Evolutionary conservation across 2,888 invertebrate genomes (phyloP).

Genomic region (Caenorhabditis plicata): DNA sequence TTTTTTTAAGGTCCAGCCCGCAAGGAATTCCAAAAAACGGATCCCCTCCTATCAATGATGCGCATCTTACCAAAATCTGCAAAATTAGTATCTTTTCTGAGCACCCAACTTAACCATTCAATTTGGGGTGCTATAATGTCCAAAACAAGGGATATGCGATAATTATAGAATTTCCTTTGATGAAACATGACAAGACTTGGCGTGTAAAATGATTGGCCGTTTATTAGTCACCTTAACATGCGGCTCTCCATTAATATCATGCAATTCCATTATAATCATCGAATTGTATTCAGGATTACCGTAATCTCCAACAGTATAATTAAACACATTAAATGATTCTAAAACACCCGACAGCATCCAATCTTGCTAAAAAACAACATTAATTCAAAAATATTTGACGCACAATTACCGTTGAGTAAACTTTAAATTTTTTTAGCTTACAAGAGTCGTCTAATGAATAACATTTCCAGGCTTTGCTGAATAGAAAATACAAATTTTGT

Average conservation of each 20-base stretch:
- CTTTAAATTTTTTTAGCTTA: neutral
- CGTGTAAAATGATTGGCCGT: neutral
- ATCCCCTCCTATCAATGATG: too few species aligned
- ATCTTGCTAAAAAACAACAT: conserved; percentile 19
- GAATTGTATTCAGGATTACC: conserved; percentile 25
- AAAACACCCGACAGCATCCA: conserved; percentile 28
- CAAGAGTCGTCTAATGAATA: neutral
- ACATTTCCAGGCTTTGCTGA: neutral
- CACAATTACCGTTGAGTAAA: neutral
- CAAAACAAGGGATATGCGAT: too few species aligned
- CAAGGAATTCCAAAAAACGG: too few species aligned
- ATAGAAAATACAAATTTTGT: neutral
- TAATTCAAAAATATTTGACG: neutral
- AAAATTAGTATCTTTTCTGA: too few species aligned
- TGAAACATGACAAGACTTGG: too few species aligned
- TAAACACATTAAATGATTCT: conserved; percentile 12
- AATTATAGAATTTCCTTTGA: too few species aligned
- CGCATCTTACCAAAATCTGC: too few species aligned
- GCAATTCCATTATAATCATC: conserved; percentile 25
- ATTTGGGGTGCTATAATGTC: too few species aligned
- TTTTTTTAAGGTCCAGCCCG: too few species aligned
- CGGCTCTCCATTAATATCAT: neutral
- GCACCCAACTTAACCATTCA: too few species aligned
- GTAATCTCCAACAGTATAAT: conserved; percentile 5
- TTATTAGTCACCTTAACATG: conserved; percentile 10